phyloP scores from a whole-genome alignment of 2,888 invertebrate species.

The Drosophila algonquin region DNA sequence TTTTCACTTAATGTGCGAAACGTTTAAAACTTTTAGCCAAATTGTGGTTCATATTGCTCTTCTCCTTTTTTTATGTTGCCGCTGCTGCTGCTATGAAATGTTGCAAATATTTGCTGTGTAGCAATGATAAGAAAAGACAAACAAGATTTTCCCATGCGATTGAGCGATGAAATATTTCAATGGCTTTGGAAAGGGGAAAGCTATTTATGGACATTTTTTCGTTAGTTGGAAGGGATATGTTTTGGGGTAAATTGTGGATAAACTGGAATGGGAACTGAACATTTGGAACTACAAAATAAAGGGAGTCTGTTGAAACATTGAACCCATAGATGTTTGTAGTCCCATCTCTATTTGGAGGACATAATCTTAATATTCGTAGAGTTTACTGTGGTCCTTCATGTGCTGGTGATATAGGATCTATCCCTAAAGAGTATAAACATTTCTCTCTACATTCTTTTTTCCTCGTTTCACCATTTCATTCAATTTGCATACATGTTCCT shows the following conservation, averaged over 20 bases:
- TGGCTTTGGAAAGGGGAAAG: neutral
- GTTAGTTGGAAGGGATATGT: neutral
- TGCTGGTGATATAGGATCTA: too few relatives aligned
- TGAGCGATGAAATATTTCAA: neutral
- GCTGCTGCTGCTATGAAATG: neutral
- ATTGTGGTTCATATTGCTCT: slow-evolving; percentile 5
- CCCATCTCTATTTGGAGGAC: too few relatives aligned
- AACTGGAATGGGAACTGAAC: too few relatives aligned
- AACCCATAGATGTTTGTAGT: too few relatives aligned
- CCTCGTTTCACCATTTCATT: neutral
- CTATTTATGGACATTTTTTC: neutral
- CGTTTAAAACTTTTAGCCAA: slow-evolving; percentile 14
- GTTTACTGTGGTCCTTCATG: too few relatives aligned
- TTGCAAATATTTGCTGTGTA: slow-evolving; percentile 13
- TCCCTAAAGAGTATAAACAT: too few relatives aligned
- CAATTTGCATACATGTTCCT: neutral
- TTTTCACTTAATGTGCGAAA: slow-evolving; percentile 16
- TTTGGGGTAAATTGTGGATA: neutral
- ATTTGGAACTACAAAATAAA: too few relatives aligned
- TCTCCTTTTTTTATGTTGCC: neutral
- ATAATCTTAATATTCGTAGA: too few relatives aligned
- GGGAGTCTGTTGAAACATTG: too few relatives aligned
- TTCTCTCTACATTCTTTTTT: neutral
- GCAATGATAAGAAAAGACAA: slow-evolving; percentile 23
- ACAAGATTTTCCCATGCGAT: slow-evolving; percentile 3